phyloP scores from a whole-genome alignment of 2,888 invertebrate genomes.

The Orthosia gothica region DNA sequence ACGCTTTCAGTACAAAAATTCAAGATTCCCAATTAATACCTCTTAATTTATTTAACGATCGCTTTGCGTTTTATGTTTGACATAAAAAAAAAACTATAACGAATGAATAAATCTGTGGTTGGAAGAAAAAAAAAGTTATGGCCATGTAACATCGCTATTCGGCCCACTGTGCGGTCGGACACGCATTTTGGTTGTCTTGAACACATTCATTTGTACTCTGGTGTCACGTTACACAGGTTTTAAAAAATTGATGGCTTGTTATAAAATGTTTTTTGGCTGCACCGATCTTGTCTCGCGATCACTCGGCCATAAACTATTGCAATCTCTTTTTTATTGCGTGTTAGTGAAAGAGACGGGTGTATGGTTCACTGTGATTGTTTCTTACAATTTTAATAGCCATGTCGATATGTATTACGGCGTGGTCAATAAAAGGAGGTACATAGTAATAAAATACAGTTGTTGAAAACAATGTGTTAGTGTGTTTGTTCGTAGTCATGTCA shows the following conservation, averaged over 20 bases:
- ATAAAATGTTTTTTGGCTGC: slow-evolving; percentile 88
- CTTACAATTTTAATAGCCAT: slow-evolving; percentile 80
- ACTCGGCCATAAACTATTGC: slow-evolving; percentile 79
- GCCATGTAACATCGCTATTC: slow-evolving; percentile 67
- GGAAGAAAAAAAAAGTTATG: slow-evolving; percentile 53
- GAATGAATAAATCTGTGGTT: slow-evolving; percentile 55
- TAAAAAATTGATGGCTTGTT: slow-evolving; percentile 88
- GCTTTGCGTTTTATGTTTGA: slow-evolving; percentile 47
- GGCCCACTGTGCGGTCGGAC: slow-evolving; percentile 79
- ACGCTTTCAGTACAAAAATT: slow-evolving; percentile 40
- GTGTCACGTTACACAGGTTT: slow-evolving; percentile 88
- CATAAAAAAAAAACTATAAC: slow-evolving; percentile 57
- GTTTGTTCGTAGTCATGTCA: slow-evolving; percentile 69
- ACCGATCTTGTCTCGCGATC: slow-evolving; percentile 79
- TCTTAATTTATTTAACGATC: slow-evolving; percentile 51
- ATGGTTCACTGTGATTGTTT: slow-evolving; percentile 75
- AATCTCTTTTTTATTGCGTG: slow-evolving; percentile 60
- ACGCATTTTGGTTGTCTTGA: slow-evolving; percentile 77
- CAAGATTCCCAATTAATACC: slow-evolving; percentile 49
- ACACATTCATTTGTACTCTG: slow-evolving; percentile 79
- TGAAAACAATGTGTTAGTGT: slow-evolving; percentile 74
- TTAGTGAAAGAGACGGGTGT: slow-evolving; percentile 70
- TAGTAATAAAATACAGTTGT: slow-evolving; percentile 75
- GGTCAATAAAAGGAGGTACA: slow-evolving; percentile 72
- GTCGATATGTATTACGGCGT: slow-evolving; percentile 82